Percentiles rank a stretch among this genome's conserved stretches.
Conservation (phyloP, 2,797 vertebrate species). For the Clarias fuscus region DNA sequence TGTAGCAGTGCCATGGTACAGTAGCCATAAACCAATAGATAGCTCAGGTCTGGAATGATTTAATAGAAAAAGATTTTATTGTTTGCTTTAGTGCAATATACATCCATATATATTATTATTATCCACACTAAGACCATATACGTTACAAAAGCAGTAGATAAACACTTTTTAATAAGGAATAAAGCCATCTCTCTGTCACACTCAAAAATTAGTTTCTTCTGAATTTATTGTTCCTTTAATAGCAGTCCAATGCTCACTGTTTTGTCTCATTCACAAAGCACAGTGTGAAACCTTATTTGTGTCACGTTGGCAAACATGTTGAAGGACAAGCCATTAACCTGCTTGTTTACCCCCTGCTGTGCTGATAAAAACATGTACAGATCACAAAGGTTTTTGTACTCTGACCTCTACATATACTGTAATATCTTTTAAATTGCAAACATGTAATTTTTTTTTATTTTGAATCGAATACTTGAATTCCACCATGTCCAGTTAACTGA, state of each 20-base stretch:
- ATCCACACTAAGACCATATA: too few relatives aligned
- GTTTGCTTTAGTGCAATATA: neutral
- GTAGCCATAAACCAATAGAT: neutral
- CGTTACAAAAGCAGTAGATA: neutral
- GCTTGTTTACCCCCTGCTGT: conserved; percentile 34
- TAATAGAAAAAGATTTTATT: neutral
- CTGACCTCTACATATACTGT: neutral
- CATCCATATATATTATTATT: neutral
- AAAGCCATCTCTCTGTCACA: neutral
- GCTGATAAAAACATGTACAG: conserved; percentile 14
- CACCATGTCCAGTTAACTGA: neutral
- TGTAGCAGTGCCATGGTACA: neutral
- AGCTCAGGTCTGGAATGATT: neutral
- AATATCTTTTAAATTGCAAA: neutral
- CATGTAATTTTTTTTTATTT: neutral
- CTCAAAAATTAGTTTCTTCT: neutral
- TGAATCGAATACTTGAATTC: neutral
- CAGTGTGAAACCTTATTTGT: conserved; percentile 34
- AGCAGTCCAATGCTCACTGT: neutral
- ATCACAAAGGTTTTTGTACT: conserved; percentile 21
- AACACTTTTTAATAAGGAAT: neutral
- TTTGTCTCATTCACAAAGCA: neutral
- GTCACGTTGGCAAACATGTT: conserved; percentile 24
- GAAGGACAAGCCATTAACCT: conserved; percentile 46
- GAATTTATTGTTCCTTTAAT: neutral